Conservation (phyloP, 2,113 vertebrate genomes). For the Dasypus novemcinctus region DNA sequence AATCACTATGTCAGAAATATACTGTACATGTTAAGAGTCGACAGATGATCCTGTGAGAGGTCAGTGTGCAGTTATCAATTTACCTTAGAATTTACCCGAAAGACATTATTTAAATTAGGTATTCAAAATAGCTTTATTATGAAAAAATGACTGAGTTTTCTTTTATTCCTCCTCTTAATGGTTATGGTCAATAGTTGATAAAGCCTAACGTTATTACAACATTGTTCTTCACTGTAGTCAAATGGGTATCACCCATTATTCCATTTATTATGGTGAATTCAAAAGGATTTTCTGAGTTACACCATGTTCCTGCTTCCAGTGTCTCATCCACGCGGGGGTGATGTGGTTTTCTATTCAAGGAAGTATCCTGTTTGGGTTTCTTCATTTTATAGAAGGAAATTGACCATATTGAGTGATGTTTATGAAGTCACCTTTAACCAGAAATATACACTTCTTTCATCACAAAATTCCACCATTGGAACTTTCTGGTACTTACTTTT, state of each 20-base stretch:
- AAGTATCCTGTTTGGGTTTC: not conserved
- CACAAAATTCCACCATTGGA: not conserved
- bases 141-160: not conserved
- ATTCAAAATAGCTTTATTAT: not conserved
- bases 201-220: not conserved
- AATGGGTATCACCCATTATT: not conserved
- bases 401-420: not conserved
- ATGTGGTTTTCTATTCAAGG: not conserved
- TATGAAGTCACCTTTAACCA: not conserved
- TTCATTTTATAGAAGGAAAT: not conserved
- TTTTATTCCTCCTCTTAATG: not conserved
- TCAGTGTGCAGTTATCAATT: not conserved
- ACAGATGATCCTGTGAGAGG: not conserved
- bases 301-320: not conserved
- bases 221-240: not conserved
- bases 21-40: not conserved
- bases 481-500: not conserved
- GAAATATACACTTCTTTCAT: not conserved
- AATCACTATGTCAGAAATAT: not conserved
- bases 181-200: not conserved
- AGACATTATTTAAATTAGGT: not conserved
- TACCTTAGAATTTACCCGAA: not conserved
- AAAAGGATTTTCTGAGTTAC: not conserved
- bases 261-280: not conserved
- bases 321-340: not conserved